Percentiles rank a stretch among this genome's conserved stretches.
These are phyloP conservation scores for Drosophila obscura DNA, from an alignment of 1,140 invertebrate species.

Conservation along the genomic window DNA sequence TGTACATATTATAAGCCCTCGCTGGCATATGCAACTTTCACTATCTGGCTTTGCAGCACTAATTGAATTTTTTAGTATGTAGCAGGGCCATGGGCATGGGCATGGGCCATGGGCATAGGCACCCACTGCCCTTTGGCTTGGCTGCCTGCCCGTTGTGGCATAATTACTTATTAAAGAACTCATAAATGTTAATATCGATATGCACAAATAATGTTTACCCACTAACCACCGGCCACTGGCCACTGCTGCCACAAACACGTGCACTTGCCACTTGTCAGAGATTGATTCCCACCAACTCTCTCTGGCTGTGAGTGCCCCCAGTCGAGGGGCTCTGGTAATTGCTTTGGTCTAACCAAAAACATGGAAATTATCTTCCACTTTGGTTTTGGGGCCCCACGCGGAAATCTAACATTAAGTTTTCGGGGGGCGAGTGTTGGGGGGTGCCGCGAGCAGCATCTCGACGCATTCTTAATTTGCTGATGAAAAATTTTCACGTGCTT, in stretches of 20 bases:
- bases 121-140: neutral
- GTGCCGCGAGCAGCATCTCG: neutral
- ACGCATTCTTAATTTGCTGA: constrained; percentile 66
- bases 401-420: neutral
- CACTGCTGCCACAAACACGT: neutral
- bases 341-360: neutral
- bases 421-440: neutral
- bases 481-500: constrained; percentile 77
- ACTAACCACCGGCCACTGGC: too few relatives aligned
- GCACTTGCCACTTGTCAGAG: too few relatives aligned
- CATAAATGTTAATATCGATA: constrained; percentile 76
- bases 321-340: too few relatives aligned
- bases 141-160: neutral
- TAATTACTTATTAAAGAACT: constrained; percentile 77
- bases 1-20: neutral
- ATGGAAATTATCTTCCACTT: constrained; percentile 61
- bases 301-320: too few relatives aligned
- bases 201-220: constrained; percentile 37
- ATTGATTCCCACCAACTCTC: too few relatives aligned
- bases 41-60: constrained; percentile 70
- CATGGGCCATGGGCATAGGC: too few relatives aligned
- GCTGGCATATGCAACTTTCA: constrained; percentile 55
- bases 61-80: constrained; percentile 71
- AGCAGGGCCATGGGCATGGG: too few relatives aligned
- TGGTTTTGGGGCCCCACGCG: constrained; percentile 37